Evolutionary conservation across 1,140 invertebrate species (phyloP).

Genomic region (Galleria mellonella): DNA sequence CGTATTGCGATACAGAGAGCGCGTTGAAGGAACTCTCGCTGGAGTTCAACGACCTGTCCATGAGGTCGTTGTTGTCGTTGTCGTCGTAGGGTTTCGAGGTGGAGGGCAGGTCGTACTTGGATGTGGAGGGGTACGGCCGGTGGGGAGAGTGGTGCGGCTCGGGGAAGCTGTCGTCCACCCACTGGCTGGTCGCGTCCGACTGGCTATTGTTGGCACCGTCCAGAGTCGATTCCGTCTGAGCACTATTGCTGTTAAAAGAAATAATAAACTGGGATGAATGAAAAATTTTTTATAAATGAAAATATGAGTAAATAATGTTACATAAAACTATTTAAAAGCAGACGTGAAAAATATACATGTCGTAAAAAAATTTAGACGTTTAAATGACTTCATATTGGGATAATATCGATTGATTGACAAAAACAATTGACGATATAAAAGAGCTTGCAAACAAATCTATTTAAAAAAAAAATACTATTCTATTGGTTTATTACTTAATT

Average conservation of each 20-base stretch:
- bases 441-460: too few species aligned
- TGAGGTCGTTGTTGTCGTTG: conserved; percentile 48
- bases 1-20: conserved; percentile 53
- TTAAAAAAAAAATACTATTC: too few species aligned
- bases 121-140: conserved; percentile 22
- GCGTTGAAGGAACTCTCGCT: conserved; percentile 67
- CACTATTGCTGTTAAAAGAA: conserved; percentile 14
- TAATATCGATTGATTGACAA: too few species aligned
- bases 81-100: conserved; percentile 53
- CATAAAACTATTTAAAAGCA: too few species aligned
- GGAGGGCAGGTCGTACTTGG: conserved; percentile 47
- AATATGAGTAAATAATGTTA: too few species aligned
- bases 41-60: conserved; percentile 57
- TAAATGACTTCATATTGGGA: too few species aligned
- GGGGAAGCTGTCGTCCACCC: conserved; percentile 70
- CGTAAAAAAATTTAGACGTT: too few species aligned
- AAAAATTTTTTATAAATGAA: too few species aligned
- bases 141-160: conserved; percentile 25
- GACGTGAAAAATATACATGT: too few species aligned
- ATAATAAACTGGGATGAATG: too few species aligned
- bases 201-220: conserved; percentile 34
- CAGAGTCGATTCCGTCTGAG: conserved; percentile 32
- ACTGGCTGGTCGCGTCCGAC: conserved; percentile 67
- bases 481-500: too few species aligned
- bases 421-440: too few species aligned